Conservation (phyloP, 2,888 invertebrate genomes). For the Mycalesis mineus region DNA sequence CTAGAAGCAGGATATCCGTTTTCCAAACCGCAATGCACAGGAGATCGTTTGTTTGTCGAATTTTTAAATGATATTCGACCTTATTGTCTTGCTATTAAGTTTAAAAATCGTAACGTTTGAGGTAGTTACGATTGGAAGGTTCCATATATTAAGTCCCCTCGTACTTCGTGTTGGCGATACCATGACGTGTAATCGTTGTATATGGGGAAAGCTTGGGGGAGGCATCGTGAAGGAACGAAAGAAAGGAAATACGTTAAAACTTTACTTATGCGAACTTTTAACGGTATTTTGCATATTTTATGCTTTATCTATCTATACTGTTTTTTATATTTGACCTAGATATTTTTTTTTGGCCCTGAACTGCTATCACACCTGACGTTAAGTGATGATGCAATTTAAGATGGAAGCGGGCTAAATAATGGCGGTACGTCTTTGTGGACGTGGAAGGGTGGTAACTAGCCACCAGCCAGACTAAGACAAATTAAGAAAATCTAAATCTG, state of each 20-base stretch:
- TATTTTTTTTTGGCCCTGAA: no score
- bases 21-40: slow-evolving; percentile 40
- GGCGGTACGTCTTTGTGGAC: no score
- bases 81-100: not conserved
- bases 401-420: no score
- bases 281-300: not conserved
- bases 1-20: slow-evolving; percentile 54
- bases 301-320: no score
- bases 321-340: no score
- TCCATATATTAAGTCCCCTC: slow-evolving; percentile 43
- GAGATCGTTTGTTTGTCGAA: slow-evolving; percentile 2
- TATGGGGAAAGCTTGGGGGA: slow-evolving; percentile 8
- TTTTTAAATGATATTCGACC: slow-evolving; percentile 3
- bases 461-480: no score
- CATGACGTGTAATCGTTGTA: slow-evolving; percentile 56
- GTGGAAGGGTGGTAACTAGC: no score
- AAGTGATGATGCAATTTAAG: no score
- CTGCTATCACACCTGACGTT: no score
- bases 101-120: not conserved
- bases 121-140: slow-evolving; percentile 22
- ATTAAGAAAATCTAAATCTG: no score
- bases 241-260: slow-evolving; percentile 9
- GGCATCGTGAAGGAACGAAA: slow-evolving; percentile 5
- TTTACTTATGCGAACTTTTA: not conserved
- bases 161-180: slow-evolving; percentile 28